A percentile compares a stretch with the other conserved stretches of the same genome.
phyloP scores from a whole-genome alignment of 2,797 vertebrate species.

The Liparis tanakae region DNA sequence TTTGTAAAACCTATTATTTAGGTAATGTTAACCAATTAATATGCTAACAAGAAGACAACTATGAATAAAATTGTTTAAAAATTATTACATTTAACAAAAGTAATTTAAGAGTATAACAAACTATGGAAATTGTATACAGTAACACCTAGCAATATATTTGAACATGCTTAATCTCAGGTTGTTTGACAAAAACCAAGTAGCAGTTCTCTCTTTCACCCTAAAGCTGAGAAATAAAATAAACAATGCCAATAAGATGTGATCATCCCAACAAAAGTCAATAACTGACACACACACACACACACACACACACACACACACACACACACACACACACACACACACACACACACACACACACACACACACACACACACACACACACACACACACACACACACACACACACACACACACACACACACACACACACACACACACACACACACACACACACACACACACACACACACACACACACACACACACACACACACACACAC shows the following conservation, averaged over 20 bases:
- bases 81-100: not conserved
- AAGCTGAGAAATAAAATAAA: not conserved
- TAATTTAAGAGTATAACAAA: not conserved
- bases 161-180: not conserved
- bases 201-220: not conserved
- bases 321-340: too few species aligned
- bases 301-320: not conserved
- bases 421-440: slow-evolving; percentile 7
- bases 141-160: not conserved
- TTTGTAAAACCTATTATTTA: not conserved
- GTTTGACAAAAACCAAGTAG: not conserved
- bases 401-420: not conserved
- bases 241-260: not conserved
- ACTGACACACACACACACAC: slow-evolving; percentile 9
- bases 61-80: not conserved
- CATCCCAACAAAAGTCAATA: not conserved
- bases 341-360: too few species aligned
- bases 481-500: not conserved
- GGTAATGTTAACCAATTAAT: not conserved
- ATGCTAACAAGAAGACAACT: not conserved
- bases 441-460: not conserved
- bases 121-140: not conserved
- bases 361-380: too few species aligned
- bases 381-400: not conserved
- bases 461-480: slow-evolving; percentile 8